A percentile compares a stretch with the other conserved stretches of the same genome.
Evolutionary conservation across 2,113 vertebrate species (phyloP).

Genomic region (Neodon shergylaensis): DNA sequence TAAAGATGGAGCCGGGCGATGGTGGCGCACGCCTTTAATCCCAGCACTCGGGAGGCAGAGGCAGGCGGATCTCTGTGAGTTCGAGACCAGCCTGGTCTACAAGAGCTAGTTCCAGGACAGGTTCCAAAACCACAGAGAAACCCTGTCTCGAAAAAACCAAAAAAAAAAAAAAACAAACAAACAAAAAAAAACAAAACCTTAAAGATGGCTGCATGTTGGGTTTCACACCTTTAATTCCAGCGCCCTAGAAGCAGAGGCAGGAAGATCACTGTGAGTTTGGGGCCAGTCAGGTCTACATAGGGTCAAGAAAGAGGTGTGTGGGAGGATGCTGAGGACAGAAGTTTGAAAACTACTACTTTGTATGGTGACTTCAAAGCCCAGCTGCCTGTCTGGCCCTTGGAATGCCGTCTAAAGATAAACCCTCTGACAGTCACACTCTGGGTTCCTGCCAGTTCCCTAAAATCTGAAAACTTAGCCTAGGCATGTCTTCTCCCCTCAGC

Average conservation of each 20-base stretch:
- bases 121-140: too few relatives aligned
- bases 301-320: background rate
- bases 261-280: background rate
- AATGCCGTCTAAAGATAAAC: too few relatives aligned
- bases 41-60: too few relatives aligned
- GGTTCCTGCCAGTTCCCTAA: background rate
- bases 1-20: background rate
- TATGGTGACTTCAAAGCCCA: slow-evolving; percentile 13
- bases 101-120: too few relatives aligned
- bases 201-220: background rate
- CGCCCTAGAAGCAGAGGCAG: background rate
- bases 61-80: too few relatives aligned
- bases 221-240: background rate
- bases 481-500: background rate
- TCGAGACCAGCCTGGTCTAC: too few relatives aligned
- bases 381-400: background rate
- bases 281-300: background rate
- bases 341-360: background rate
- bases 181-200: too few relatives aligned
- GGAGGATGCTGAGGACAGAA: background rate
- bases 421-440: background rate
- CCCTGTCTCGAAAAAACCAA: too few relatives aligned
- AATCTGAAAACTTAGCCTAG: background rate
- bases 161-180: too few relatives aligned
- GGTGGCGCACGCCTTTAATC: too few relatives aligned